Conservation (phyloP, 1,140 invertebrate species). For the Achatina immaculata region DNA sequence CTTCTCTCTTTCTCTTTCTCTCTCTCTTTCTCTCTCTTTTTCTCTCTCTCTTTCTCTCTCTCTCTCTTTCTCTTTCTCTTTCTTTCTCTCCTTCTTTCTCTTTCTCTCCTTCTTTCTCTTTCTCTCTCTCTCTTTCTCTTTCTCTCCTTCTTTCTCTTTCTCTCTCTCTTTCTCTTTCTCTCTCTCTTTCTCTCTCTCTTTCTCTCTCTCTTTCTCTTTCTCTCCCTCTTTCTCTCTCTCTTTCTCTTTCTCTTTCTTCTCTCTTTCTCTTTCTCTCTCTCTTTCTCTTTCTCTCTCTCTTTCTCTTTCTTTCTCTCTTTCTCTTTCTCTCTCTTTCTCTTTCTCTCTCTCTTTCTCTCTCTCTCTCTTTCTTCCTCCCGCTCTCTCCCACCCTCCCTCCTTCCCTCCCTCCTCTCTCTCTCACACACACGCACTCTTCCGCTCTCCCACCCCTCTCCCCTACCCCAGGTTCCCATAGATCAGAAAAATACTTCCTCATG, state of each 20-base stretch:
- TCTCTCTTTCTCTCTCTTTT: neutral
- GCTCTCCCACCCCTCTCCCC: neutral
- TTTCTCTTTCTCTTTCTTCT: too few relatives aligned
- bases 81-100: neutral
- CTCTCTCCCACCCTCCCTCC: too few relatives aligned
- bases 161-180: neutral
- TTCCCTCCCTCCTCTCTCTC: neutral
- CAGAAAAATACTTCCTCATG: too few relatives aligned
- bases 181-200: neutral
- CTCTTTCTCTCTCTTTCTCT: too few relatives aligned
- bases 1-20: neutral
- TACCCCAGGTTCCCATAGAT: neutral
- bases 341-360: too few relatives aligned
- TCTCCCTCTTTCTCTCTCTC: neutral
- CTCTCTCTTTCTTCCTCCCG: too few relatives aligned
- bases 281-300: neutral
- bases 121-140: neutral
- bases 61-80: neutral
- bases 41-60: neutral
- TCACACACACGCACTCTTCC: neutral
- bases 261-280: neutral
- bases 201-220: neutral
- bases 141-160: conserved; percentile 4
- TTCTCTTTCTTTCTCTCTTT: neutral
- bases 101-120: neutral